These are phyloP conservation scores for Mesocricetus auratus DNA, from an alignment of 2,113 vertebrate species.

Conservation along the genomic window DNA sequence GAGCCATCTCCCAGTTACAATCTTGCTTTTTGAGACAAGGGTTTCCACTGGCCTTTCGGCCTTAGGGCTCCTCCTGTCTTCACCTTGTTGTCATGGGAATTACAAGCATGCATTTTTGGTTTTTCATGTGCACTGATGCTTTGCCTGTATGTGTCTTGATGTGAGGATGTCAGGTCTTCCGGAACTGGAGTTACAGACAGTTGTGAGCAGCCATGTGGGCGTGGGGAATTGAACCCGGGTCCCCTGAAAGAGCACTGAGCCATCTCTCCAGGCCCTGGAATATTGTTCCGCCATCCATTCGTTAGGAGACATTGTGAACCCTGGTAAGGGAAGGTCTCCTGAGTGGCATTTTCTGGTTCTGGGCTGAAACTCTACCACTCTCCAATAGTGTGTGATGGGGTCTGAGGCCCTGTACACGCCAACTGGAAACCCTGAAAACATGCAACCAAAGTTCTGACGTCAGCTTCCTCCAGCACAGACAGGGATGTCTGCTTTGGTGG, in stretches of 20 bases:
- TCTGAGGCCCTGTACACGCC: accelerated
- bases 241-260: not conserved
- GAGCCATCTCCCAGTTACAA: not conserved
- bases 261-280: not conserved
- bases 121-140: not conserved
- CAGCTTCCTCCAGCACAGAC: conserved; percentile 3
- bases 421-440: not conserved
- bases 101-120: not conserved
- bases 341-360: not conserved
- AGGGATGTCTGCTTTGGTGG: conserved; percentile 45
- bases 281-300: not conserved
- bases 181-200: not conserved
- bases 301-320: not conserved
- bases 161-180: not conserved
- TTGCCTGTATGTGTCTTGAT: not conserved
- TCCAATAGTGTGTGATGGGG: not conserved
- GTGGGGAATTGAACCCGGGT: not conserved
- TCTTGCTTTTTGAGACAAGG: not conserved
- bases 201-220: not conserved
- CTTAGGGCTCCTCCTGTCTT: not conserved
- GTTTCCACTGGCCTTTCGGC: not conserved
- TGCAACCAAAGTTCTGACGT: not conserved
- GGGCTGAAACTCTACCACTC: not conserved
- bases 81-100: not conserved
- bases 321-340: not conserved